Evolutionary conservation across 2,797 vertebrate genomes (phyloP).

Genomic region (Tenualosa thibaudeaui): DNA sequence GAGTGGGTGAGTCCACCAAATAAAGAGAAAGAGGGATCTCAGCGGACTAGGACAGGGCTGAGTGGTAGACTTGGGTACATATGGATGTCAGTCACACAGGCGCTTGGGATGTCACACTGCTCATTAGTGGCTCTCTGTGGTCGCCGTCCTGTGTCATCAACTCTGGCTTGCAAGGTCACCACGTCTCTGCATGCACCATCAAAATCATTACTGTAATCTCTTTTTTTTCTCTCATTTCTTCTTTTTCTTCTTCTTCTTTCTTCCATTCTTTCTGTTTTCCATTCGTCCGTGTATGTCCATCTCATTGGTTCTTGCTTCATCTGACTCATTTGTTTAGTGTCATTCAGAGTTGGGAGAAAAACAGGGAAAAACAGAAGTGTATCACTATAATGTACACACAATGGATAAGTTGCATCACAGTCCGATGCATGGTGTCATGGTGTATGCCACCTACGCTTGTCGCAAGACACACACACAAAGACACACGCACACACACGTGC

Average conservation of each 20-base stretch:
- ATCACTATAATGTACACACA: not conserved
- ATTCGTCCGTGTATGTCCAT: constrained; percentile 27
- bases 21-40: not conserved
- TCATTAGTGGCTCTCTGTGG: constrained; percentile 44
- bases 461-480: not conserved
- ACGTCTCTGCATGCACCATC: constrained; percentile 27
- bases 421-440: constrained; percentile 27
- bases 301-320: not conserved
- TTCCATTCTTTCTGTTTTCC: not conserved
- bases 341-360: not conserved
- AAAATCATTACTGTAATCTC: constrained; percentile 13
- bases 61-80: not conserved
- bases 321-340: not conserved
- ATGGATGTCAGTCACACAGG: constrained; percentile 31
- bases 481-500: not conserved
- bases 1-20: constrained; percentile 4
- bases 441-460: too few species aligned
- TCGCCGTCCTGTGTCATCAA: constrained; percentile 37
- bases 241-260: not conserved
- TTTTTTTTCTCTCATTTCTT: not conserved
- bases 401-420: constrained; percentile 27
- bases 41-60: not conserved
- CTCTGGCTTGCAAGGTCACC: constrained; percentile 35
- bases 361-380: not conserved
- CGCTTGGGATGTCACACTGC: constrained; percentile 28